Base-by-base conservation (phyloP, 1,140 invertebrate genomes). In the Lucilia sericata region DNA sequence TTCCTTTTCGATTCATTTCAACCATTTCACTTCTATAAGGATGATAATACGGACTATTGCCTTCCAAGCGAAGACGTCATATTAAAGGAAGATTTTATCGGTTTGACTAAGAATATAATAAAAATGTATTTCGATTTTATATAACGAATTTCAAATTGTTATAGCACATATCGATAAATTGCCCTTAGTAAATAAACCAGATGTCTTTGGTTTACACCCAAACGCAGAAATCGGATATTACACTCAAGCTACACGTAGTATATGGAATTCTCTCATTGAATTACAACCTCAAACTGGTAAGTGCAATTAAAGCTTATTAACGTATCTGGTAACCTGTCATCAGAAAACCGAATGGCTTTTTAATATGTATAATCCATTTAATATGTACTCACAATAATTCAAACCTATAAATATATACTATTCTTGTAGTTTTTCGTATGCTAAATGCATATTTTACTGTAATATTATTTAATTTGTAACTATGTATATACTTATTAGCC, bases 141-240 rank as follows among this genome's bases (percentile, higher is more conserved):
- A 21, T 47, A 14, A 12, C 5, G 21, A 42, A 30, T 49, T 83
- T 5, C n/a, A 4, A 5, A 65, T 74, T 83, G 17, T 47, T 14
- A 13, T 85, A 91, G 89, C 88, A 81, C 89, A 91, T 86, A 96
- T 97, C 86, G 95, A 96, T 87, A 92, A 93, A 85, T 88, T 96
- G 10, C 95, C 96, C 5, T 87, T 96, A 49, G 92, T 93, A 4
- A 96, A 96, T 86, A 94, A 94, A 34, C 97, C 97, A 2, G 96
- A 96, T 89, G 95, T 98, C 83, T 96, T 98, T 92, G 97, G 97
- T 84, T 92, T 99, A 86, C 96, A 99, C 92, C 93, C 95, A 55
- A 99, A 98, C 92, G 97, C 97, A 9, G 97, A 98, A 93, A 98
- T 98, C 88, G 95, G 95, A n/a, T 96, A 96, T 90, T 97, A 97